Evolutionary conservation across 2,113 vertebrate genomes (phyloP), one percentile per base, ranked within the genome.

Genomic region (Herpetotheres cachinnans): DNA sequence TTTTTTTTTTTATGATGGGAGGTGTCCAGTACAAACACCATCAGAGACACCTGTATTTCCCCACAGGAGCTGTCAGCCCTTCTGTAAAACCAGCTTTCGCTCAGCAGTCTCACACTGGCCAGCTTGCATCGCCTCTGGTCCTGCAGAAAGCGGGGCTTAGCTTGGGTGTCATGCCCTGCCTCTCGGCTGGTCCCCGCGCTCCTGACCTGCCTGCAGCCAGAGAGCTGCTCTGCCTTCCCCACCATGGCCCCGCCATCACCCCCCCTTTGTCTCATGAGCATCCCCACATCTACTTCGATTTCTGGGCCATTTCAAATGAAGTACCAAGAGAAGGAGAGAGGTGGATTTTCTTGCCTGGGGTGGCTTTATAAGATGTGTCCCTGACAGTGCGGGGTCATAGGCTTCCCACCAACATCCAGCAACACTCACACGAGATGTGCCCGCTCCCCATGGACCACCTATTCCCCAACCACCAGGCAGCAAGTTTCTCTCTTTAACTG

Each of bases 371-470:
- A 86, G 6, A 27, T 46, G 8, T 74, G 22, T 32, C 26, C 13
- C 5, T 9, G 42, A 49, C 30, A 82, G 66, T 20, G 38, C 29
- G 38, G 38, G 22, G 38, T 74, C 25, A 36, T 3, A 55, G 34
- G 13, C 26, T 44, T 92, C 56, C 42, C 30, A 49, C 15, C 38
- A 54, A 46, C 2, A 4, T 50, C 46, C 76, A 77, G 30, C 38
- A 62, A 24, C 27, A 46, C 18, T 36, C 30, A 26, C 15, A 13
- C 30, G n/a, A 92, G 44, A 63, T 49, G 18, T 55, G n/a, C 6
- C n/a, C 3, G 2, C 9, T 46, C 47, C 25, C 15, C 32, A 46
- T 0, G 0, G 54, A 26, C 4, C 10, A 58, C 8, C 10, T 67
- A 26, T 44, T 88, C 26, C 46, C 9, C 70, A 82, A 15, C 18